Conservation (phyloP, 2,113 vertebrate species). For the Strigops habroptila region DNA sequence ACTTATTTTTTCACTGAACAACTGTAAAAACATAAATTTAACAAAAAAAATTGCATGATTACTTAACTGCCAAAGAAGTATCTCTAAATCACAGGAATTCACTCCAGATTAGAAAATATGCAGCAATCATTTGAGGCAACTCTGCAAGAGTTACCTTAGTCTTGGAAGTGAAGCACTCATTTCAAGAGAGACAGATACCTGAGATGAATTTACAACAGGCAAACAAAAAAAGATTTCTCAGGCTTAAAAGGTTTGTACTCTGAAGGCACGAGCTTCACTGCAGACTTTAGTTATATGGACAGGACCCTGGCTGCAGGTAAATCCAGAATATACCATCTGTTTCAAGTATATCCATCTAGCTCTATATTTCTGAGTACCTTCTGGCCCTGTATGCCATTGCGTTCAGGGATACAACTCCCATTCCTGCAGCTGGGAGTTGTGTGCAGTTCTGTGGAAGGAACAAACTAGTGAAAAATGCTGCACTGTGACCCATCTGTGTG, state of each 20-base stretch:
- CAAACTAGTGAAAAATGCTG: not conserved
- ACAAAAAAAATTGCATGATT: not conserved
- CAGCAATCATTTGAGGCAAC: not conserved
- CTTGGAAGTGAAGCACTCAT: not conserved
- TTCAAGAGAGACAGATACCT: not conserved
- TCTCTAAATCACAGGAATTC: not conserved
- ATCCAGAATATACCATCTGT: not conserved
- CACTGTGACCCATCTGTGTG: not conserved
- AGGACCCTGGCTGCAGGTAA: not conserved
- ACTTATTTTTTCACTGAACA: slow-evolving; percentile 94
- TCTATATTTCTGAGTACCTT: not conserved
- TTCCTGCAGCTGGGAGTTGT: not conserved
- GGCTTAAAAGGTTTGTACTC: not conserved
- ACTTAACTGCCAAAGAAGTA: not conserved
- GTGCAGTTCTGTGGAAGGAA: not conserved
- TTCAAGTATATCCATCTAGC: not conserved
- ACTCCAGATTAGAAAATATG: not conserved
- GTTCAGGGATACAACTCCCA: not conserved
- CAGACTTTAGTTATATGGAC: not conserved
- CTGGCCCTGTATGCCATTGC: not conserved
- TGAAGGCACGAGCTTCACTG: not conserved
- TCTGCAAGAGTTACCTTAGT: not conserved
- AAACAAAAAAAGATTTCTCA: not conserved
- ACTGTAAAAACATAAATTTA: slow-evolving; percentile 70
- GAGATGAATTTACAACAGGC: not conserved